A percentile compares a stretch with the other conserved stretches of the same genome.
These are phyloP conservation scores for Yponomeuta sedellus DNA, from an alignment of 2,888 invertebrate genomes.

Conservation along the genomic window DNA sequence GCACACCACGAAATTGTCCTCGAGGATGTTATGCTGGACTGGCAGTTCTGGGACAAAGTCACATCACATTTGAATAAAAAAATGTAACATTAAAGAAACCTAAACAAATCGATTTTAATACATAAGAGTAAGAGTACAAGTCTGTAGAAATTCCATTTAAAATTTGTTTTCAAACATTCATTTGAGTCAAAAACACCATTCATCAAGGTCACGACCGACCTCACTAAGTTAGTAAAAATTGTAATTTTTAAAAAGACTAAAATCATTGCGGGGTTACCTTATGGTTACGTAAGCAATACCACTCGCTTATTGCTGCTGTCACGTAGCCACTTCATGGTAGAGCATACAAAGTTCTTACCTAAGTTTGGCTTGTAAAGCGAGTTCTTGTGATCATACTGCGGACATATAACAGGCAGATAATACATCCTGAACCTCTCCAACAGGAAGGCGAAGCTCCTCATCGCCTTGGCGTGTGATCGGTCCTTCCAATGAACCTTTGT, in stretches of 20 bases:
- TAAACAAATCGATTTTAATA: no score
- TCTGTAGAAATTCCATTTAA: no score
- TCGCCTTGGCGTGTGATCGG: slow-evolving; percentile 84
- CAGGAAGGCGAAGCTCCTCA: slow-evolving; percentile 91
- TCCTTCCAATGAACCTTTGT: slow-evolving; percentile 94
- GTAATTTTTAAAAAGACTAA: no score
- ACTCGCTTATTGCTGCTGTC: neutral
- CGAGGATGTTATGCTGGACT: slow-evolving; percentile 81
- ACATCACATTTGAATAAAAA: neutral
- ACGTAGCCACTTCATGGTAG: neutral
- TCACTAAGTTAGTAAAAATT: no score
- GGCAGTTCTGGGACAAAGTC: slow-evolving; percentile 81
- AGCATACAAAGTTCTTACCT: slow-evolving; percentile 59
- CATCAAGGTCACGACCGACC: no score
- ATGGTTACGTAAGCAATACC: no score
- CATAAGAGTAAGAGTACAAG: no score
- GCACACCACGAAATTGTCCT: slow-evolving; percentile 82
- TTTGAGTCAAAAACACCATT: no score
- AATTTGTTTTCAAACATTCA: no score
- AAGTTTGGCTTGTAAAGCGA: slow-evolving; percentile 89
- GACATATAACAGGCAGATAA: slow-evolving; percentile 93
- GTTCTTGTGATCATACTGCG: slow-evolving; percentile 86
- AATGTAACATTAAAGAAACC: no score
- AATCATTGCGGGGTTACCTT: no score
- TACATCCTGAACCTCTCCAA: slow-evolving; percentile 93